phyloP scores from a whole-genome alignment of 2,113 vertebrate species.

The Lates calcarifer region DNA sequence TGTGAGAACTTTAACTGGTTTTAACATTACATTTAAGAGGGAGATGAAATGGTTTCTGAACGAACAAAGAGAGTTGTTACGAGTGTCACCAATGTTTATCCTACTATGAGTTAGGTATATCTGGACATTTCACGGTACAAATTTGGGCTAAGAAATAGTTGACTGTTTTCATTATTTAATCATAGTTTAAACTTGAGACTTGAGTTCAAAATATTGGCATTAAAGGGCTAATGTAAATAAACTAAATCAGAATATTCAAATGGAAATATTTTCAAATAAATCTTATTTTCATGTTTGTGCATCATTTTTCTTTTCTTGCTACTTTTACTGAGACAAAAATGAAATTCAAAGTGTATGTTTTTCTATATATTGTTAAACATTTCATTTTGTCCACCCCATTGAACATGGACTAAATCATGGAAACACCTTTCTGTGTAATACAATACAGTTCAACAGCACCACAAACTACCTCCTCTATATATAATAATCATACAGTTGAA shows the following conservation, averaged over 20 bases:
- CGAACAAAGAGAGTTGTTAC: slow-evolving; percentile 11
- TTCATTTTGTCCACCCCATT: no score
- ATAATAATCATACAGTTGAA: no score
- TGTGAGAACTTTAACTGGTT: neutral
- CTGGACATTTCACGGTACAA: slow-evolving; percentile 7
- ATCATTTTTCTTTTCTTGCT: neutral
- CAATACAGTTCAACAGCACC: no score
- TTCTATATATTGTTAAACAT: no score
- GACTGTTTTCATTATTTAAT: neutral
- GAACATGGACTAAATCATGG: no score
- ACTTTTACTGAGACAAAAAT: no score
- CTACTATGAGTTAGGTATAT: neutral
- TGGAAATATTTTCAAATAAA: slow-evolving; percentile 68
- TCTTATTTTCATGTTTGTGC: slow-evolving; percentile 57
- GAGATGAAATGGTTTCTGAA: slow-evolving; percentile 28
- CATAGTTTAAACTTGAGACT: neutral
- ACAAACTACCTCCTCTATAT: no score
- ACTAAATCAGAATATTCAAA: slow-evolving; percentile 31
- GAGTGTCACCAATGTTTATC: slow-evolving; percentile 11
- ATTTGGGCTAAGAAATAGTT: neutral
- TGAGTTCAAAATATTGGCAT: neutral
- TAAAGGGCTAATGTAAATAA: slow-evolving; percentile 59
- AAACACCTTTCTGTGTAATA: no score
- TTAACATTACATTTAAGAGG: neutral
- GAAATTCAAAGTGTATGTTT: no score